Percentiles rank a stretch among this genome's conserved stretches.
These are phyloP conservation scores for Buathra laborator DNA, from an alignment of 2,888 invertebrate genomes.

Conservation along the genomic window DNA sequence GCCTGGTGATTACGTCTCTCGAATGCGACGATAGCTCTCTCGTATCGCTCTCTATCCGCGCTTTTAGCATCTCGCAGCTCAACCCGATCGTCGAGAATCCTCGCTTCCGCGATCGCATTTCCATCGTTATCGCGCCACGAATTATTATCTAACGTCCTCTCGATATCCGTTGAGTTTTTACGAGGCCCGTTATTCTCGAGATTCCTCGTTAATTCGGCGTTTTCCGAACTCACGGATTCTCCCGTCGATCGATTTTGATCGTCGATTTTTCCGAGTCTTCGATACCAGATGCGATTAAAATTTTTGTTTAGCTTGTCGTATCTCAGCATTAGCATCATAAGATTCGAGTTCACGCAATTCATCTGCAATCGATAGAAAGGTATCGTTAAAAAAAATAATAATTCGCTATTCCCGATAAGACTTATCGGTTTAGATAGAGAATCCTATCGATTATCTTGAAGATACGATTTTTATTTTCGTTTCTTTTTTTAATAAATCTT, in stretches of 20 bases:
- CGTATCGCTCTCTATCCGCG: constrained; percentile 64
- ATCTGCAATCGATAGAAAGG: constrained; percentile 73
- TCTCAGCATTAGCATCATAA: constrained; percentile 76
- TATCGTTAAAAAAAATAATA: background rate
- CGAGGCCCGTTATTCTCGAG: background rate
- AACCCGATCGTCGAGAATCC: constrained; percentile 25
- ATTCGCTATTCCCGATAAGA: background rate
- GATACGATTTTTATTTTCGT: background rate
- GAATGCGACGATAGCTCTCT: constrained; percentile 70
- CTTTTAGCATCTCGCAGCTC: constrained; percentile 17
- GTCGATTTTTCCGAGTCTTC: constrained; percentile 31
- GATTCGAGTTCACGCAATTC: constrained; percentile 75
- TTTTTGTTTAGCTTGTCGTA: constrained; percentile 76
- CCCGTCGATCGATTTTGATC: constrained; percentile 8
- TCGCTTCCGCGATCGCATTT: constrained; percentile 37
- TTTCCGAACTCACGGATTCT: constrained; percentile 24
- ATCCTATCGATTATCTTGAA: background rate
- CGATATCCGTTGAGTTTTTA: constrained; percentile 41
- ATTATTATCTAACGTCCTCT: constrained; percentile 31
- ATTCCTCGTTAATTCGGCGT: background rate
- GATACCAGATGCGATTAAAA: constrained; percentile 71
- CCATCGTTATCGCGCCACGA: constrained; percentile 21
- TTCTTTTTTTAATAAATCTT: too few relatives aligned
- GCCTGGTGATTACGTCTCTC: constrained; percentile 67
- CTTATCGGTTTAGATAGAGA: background rate